Evolutionary conservation across 2,888 invertebrate genomes (phyloP), one percentile per base, ranked within the genome.

Genomic region (Nasonia oneida): DNA sequence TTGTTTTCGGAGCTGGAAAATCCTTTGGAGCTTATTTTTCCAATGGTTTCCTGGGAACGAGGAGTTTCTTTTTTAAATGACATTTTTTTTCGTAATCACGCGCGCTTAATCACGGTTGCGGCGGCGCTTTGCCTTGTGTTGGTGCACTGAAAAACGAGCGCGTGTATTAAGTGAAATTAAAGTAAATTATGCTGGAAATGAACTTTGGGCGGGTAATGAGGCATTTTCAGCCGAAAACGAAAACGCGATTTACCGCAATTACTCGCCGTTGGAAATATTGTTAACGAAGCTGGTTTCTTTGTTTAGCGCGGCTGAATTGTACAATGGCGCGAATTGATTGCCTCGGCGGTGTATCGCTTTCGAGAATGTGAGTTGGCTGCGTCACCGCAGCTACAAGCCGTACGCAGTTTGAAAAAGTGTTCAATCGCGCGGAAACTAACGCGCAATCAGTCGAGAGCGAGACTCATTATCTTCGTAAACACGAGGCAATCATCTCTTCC

Each of bases 1-100:
- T 83, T 86, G 64, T 74, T 33, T 53, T 83, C 12, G 3, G 42
- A 18, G 18, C n/a, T 8, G 79, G 47, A 83, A 75, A 79, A 86
- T 79, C 79, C 67, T 70, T 81, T 47, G 18, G n/a, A 42, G 0
- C 76, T 76, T 39, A 61, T 77, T 73, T 83, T 80, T 61, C 6
- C 18, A 71, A 79, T 79, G 23, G 50, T 14, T 78, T 83, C 33
- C 64, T 47, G 42, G 37, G 29, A 76, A 14, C 47, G 50, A 29
- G 14, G 33, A 37, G 8, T 47, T 18, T n/a, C 50, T 39, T 33
- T 71, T 80, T 71, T 57, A 53, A 71, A 29, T 23, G 64, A 29
- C 64, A 67, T 47, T 33, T 39, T 53, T 29, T 80, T 50, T 10
- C 12, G 3, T 71, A 71, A 71, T 80, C 18, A 39, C 23, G 18